Conservation (phyloP, 2,797 vertebrate genomes). For the Alca torda region DNA sequence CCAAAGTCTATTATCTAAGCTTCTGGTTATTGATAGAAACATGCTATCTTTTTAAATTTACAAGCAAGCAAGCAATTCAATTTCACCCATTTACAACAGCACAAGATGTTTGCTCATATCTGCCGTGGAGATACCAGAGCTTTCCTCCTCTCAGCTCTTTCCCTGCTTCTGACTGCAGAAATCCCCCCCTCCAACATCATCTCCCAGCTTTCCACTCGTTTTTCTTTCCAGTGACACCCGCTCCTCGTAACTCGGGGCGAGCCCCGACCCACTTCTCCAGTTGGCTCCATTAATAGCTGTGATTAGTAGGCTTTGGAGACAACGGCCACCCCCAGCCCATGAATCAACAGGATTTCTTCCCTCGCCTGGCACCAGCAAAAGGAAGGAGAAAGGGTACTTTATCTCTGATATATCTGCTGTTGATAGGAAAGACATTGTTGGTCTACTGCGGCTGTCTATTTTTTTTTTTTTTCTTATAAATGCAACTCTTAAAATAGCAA, state of each 20-base stretch:
- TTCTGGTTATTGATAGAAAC: conserved; percentile 56
- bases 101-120: conserved; percentile 37
- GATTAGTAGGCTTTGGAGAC: conserved; percentile 33
- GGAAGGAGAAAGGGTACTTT: neutral
- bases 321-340: conserved; percentile 16
- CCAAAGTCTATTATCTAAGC: conserved; percentile 48
- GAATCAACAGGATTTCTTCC: conserved; percentile 39
- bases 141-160: neutral
- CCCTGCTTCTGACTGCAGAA: neutral
- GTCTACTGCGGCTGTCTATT: conserved; percentile 17
- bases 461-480: conserved; percentile 30
- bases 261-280: conserved; percentile 13
- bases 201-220: neutral
- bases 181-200: neutral
- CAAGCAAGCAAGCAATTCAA: conserved; percentile 59
- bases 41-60: conserved; percentile 60
- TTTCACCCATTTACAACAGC: conserved; percentile 48
- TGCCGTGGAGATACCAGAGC: neutral
- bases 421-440: conserved; percentile 41
- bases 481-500: conserved; percentile 56
- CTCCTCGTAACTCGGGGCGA: neutral
- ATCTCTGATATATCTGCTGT: conserved; percentile 32
- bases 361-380: neutral
- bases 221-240: neutral
- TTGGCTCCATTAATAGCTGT: neutral